These are phyloP conservation scores for Thymelicus lineola DNA, from an alignment of 2,888 invertebrate genomes.

Conservation along the genomic window DNA sequence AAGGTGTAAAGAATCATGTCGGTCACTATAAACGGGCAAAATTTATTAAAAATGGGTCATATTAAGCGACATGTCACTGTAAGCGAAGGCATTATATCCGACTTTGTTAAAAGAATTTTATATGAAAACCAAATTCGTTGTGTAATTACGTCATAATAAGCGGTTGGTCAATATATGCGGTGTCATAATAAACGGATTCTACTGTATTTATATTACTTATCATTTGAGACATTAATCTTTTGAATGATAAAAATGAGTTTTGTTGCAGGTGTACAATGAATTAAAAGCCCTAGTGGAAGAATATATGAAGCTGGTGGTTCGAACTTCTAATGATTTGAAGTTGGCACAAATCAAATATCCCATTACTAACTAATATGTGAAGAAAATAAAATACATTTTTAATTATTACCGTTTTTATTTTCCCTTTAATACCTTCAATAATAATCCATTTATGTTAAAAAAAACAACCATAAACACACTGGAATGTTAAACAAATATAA, in stretches of 20 bases:
- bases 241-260: constrained; percentile 41
- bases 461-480: constrained; percentile 7
- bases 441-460: not conserved
- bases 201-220: not conserved
- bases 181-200: too few species aligned
- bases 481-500: constrained; percentile 12
- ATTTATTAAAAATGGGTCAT: too few species aligned
- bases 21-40: too few species aligned
- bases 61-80: too few species aligned
- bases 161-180: too few species aligned
- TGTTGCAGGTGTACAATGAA: constrained; percentile 87
- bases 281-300: constrained; percentile 86
- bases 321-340: constrained; percentile 88
- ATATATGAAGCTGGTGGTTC: constrained; percentile 87
- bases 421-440: constrained; percentile 4
- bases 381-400: constrained; percentile 43
- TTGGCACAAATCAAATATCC: constrained; percentile 55
- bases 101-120: too few species aligned
- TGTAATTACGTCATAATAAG: too few species aligned
- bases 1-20: too few species aligned
- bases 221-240: not conserved
- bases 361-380: constrained; percentile 47
- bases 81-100: too few species aligned
- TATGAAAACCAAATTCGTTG: too few species aligned
- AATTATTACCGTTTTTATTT: constrained; percentile 38